Evolutionary conservation across 30 jellyfish, hydroid and myxozoan genomes (phyloP), one percentile per base, ranked within the genome.

Genomic region (Clytia hemisphaerica): DNA sequence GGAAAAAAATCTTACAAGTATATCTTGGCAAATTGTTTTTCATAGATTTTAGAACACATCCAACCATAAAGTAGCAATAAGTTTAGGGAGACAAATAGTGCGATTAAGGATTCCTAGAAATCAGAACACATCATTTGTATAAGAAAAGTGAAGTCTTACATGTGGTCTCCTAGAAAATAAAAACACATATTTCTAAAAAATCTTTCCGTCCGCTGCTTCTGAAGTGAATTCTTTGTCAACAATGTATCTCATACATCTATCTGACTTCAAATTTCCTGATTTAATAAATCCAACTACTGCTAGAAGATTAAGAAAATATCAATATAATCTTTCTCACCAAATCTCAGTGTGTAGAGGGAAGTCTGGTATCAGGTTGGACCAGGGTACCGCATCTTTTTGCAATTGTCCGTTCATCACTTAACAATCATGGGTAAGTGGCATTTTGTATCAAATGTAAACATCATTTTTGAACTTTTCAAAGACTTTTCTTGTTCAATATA

Each of bases 361-460:
- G 81, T 30, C 40, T 69, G 37, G 76, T 69, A 6, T 69, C 81
- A 45, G 81, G 81, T 26, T 69, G 81, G 81, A 33, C 81, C 46
- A 47, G 81, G 21, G 49, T 47, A n/a, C 81, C 81, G 9, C 77
- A 69, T 33, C 26, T 45, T 69, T 69, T 69, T 45, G 81, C 81
- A 9, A 45, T 69, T 25, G 81, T 69, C 2, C 37, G 54, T 10
- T 69, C 81, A 7, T 30, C 75, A 44, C 16, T 22, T 2, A 69
- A 69, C 4, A 69, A 69, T 34, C 50, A 69, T 69, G 72, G 81
- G 81, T 69, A 69, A 69, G 48, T 27, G n/a, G n/a, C n/a, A 33
- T 67, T 24, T 14, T 32, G 16, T 33, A 18, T n/a, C 7, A 10
- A 60, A 10, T 10, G 22, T 60, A 10, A 12, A 18, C 16, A 18